phyloP scores from a whole-genome alignment of 1,140 invertebrate species.

The Samia ricini region DNA sequence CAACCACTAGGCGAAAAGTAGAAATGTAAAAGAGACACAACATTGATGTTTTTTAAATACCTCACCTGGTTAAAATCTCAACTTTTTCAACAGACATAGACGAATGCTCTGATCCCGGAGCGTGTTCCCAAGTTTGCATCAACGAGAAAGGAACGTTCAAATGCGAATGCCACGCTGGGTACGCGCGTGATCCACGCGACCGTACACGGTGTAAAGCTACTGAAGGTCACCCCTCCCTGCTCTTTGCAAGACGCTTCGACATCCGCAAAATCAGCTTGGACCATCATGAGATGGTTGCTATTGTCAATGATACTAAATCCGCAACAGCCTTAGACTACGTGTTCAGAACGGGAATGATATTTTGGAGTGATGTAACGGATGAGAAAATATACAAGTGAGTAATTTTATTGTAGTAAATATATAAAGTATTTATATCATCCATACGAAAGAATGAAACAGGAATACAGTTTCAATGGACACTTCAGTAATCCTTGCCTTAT shows the following conservation, averaged over 20 bases:
- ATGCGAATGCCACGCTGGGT: conserved; percentile 93
- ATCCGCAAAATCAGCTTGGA: conserved; percentile 94
- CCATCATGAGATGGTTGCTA: conserved; percentile 93
- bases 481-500: no score
- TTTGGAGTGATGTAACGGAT: conserved; percentile 95
- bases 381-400: conserved; percentile 93
- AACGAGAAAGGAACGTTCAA: conserved; percentile 96
- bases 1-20: no score
- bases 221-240: conserved; percentile 89
- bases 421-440: no score
- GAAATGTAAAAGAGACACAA: no score
- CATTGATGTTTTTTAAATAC: no score
- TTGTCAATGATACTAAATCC: conserved; percentile 91
- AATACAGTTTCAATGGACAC: no score
- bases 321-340: conserved; percentile 94
- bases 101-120: conserved; percentile 92
- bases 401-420: no score
- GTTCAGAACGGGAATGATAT: conserved; percentile 93
- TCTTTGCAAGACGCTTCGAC: conserved; percentile 91
- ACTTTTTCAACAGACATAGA: conserved; percentile 86
- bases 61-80: background rate
- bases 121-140: conserved; percentile 94
- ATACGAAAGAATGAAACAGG: no score
- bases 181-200: conserved; percentile 90
- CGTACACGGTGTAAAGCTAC: conserved; percentile 91